A percentile compares a stretch with the other conserved stretches of the same genome.
Evolutionary conservation across 2,797 vertebrate genomes (phyloP).

Genomic region (Acrossocheilus fasciatus): DNA sequence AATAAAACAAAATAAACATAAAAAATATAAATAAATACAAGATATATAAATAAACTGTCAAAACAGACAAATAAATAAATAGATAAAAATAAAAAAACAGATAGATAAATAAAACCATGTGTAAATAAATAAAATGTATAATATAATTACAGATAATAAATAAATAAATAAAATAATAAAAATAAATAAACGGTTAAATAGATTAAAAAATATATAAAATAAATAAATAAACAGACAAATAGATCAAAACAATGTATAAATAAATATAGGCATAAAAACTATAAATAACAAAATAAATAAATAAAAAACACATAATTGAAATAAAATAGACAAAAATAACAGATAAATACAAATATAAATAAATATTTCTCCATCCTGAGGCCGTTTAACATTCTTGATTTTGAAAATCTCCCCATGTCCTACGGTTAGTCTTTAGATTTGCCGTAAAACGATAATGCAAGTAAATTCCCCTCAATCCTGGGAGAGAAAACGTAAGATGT

Average conservation of each 20-base stretch:
- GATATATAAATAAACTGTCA: neutral
- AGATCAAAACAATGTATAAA: neutral
- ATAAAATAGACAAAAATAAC: neutral
- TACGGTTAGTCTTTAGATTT: neutral
- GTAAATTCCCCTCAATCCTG: neutral
- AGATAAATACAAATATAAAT: no score
- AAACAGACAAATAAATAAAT: neutral
- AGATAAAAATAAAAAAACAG: neutral
- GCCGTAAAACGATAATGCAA: neutral
- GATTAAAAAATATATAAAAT: neutral
- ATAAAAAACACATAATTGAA: neutral
- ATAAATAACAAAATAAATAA: neutral
- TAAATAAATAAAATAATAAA: neutral
- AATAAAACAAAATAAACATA: neutral
- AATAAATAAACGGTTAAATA: neutral
- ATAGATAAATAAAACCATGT: neutral
- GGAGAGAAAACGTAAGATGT: neutral
- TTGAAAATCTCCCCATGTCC: neutral
- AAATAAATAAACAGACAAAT: no score
- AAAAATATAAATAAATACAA: no score
- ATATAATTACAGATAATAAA: neutral
- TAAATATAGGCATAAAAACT: neutral
- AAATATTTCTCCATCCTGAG: neutral
- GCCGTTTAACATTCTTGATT: conserved; percentile 47
- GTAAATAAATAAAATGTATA: neutral